Conservation (phyloP, 2,113 vertebrate species). For the Hyla sarda region DNA sequence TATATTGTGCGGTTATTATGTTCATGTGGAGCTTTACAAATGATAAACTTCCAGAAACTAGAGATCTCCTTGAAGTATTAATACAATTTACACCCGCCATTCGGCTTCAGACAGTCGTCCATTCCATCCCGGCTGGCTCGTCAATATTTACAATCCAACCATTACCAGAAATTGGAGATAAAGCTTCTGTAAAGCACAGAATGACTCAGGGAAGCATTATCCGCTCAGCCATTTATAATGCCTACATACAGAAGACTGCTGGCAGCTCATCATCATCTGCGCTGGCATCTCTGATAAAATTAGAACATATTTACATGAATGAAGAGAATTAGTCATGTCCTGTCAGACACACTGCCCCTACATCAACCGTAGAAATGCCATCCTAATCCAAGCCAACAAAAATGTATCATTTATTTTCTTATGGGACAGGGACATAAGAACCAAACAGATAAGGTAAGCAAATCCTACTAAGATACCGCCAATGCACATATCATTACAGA, state of each 20-base stretch:
- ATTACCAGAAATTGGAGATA: constrained; percentile 44
- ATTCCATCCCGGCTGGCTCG: not conserved
- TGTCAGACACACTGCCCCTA: not conserved
- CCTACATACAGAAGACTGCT: not conserved
- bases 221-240: constrained; percentile 21
- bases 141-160: constrained; percentile 29
- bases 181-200: constrained; percentile 25
- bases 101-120: constrained; percentile 13
- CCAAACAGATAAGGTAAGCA: not conserved
- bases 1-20: constrained; percentile 3
- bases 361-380: not conserved
- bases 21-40: constrained; percentile 22
- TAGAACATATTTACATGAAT: constrained; percentile 1
- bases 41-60: constrained; percentile 31
- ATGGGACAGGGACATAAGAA: not conserved
- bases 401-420: not conserved
- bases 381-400: not conserved
- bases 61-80: constrained; percentile 17
- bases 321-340: not conserved
- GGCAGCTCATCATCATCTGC: not conserved
- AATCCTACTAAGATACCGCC: not conserved
- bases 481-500: not conserved
- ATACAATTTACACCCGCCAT: constrained; percentile 14
- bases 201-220: constrained; percentile 1
- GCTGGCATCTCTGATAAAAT: not conserved